Conservation (phyloP, 1,140 invertebrate genomes). For the Steinernema khuongi region DNA sequence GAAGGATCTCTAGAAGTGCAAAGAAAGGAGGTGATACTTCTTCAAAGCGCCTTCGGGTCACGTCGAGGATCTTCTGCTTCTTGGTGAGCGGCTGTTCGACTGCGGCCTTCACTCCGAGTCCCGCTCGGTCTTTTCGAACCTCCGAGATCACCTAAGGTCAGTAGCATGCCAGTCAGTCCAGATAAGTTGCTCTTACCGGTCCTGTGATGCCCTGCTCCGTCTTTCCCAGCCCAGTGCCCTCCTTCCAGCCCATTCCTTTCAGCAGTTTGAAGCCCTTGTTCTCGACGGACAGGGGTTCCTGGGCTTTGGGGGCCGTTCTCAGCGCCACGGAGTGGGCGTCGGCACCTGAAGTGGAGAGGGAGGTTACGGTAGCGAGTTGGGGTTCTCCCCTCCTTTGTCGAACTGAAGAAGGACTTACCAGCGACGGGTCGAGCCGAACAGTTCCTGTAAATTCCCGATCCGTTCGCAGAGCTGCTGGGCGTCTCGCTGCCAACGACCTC, state of each 20-base stretch:
- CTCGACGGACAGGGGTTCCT: conserved; percentile 7
- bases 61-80: conserved; percentile 23
- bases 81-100: conserved; percentile 11
- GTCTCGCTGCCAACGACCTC: background rate
- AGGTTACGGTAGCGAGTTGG: too few species aligned
- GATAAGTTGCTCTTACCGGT: conserved; percentile 23
- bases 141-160: conserved; percentile 8
- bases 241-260: conserved; percentile 96
- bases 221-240: conserved; percentile 85
- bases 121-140: conserved; percentile 26
- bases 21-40: conserved; percentile 16
- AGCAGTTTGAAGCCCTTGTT: conserved; percentile 67
- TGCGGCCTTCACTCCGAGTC: conserved; percentile 21
- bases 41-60: conserved; percentile 25
- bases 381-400: too few species aligned
- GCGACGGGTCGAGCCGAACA: background rate
- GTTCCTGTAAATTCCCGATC: background rate
- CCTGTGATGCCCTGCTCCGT: conserved; percentile 71
- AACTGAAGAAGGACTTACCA: background rate
- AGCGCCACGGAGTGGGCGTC: background rate
- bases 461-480: background rate
- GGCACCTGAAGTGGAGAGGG: background rate
- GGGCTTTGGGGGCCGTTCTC: background rate
- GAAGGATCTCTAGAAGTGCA: background rate
- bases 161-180: background rate